These are phyloP conservation scores for Speoplatyrhinus poulsoni DNA, from an alignment of 2,113 vertebrate species.

Conservation along the genomic window DNA sequence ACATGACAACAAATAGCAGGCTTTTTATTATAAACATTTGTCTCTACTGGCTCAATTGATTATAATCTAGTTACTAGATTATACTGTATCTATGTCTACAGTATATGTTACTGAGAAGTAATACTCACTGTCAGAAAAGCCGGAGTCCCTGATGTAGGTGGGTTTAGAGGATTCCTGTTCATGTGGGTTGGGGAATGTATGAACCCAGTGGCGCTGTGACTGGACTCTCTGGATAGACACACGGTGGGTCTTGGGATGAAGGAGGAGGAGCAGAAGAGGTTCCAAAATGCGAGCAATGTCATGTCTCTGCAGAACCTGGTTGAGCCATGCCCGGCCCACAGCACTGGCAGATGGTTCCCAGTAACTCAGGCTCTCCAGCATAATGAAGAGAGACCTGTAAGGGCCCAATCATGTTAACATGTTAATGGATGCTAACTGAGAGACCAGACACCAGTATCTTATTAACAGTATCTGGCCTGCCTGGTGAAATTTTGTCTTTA, in stretches of 20 bases:
- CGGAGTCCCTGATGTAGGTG: slow-evolving; percentile 79
- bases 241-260: slow-evolving; percentile 96
- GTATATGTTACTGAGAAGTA: not conserved
- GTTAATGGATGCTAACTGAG: not conserved
- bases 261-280: slow-evolving; percentile 90
- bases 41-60: no score
- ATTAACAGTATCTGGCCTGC: no score
- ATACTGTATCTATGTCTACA: no score
- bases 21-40: no score
- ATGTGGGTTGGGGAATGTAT: slow-evolving; percentile 63
- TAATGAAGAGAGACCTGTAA: slow-evolving; percentile 94
- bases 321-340: slow-evolving; percentile 94
- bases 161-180: slow-evolving; percentile 56
- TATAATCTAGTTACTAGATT: no score
- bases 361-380: slow-evolving; percentile 95
- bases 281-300: slow-evolving; percentile 96
- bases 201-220: slow-evolving; percentile 88
- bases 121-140: slow-evolving; percentile 81
- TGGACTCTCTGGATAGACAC: slow-evolving; percentile 96
- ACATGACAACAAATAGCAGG: no score
- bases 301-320: slow-evolving; percentile 96
- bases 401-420: not conserved
- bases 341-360: slow-evolving; percentile 93
- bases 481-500: no score
- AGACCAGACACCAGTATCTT: not conserved